Evolutionary conservation across 2,797 vertebrate species (phyloP).

Genomic region (Sebastes miniatus): DNA sequence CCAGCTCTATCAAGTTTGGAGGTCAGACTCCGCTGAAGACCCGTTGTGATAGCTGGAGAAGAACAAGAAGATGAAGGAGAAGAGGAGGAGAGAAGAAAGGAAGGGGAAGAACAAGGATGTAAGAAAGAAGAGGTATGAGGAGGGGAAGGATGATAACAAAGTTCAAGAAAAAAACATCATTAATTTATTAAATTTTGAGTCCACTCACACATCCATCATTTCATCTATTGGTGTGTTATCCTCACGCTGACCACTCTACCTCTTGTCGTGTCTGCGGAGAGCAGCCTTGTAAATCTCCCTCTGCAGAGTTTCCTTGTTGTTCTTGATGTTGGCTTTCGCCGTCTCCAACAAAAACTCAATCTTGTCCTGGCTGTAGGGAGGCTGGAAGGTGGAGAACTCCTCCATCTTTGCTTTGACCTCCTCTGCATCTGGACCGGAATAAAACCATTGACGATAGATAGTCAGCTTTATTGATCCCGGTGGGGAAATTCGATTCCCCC

Average conservation of each 20-base stretch:
- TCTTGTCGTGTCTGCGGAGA: slow-evolving; percentile 21
- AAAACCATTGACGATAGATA: not conserved
- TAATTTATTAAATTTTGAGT: not conserved
- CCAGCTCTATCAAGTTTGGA: not conserved
- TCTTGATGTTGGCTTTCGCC: slow-evolving; percentile 50
- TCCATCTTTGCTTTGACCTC: slow-evolving; percentile 50
- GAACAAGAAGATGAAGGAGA: not conserved
- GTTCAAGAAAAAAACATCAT: not conserved
- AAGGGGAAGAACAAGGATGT: not conserved
- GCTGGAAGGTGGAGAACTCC: slow-evolving; percentile 65
- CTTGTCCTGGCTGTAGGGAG: slow-evolving; percentile 47
- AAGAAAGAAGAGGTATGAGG: not conserved
- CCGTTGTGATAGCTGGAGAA: not conserved
- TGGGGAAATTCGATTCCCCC: too few relatives aligned
- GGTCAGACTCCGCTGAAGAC: not conserved
- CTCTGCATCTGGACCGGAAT: slow-evolving; percentile 41
- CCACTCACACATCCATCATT: not conserved
- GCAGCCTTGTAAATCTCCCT: slow-evolving; percentile 56
- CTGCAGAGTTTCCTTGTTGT: slow-evolving; percentile 63
- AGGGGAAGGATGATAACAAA: too few relatives aligned
- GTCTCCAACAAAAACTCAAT: slow-evolving; percentile 39
- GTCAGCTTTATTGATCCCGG: too few relatives aligned
- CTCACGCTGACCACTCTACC: not conserved
- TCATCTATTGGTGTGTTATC: not conserved
- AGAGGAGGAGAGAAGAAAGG: not conserved